Percentiles rank a stretch among this genome's conserved stretches.
Conservation (phyloP, 1,140 invertebrate species). For the Macrobrachium rosenbergii region DNA sequence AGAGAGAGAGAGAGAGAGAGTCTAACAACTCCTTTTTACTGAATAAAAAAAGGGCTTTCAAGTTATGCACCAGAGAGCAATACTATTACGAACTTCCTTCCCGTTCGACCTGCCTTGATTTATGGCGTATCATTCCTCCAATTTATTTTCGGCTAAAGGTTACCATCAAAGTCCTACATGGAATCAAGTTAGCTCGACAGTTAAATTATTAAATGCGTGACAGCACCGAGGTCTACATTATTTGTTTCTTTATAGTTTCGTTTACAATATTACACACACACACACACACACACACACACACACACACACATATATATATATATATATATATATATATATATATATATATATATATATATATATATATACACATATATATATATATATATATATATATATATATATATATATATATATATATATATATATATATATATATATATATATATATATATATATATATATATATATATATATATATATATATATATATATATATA, state of each 20-base stretch:
- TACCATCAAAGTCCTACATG: no score
- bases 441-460: background rate
- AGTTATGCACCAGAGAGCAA: no score
- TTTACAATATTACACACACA: background rate
- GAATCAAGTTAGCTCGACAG: no score
- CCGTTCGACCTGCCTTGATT: no score
- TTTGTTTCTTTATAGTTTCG: background rate
- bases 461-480: background rate
- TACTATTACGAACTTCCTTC: no score
- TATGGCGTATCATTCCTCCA: no score
- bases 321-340: slow-evolving; percentile 6
- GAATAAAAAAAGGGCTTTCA: no score
- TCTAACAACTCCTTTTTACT: no score
- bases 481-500: background rate
- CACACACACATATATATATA: background rate
- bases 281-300: background rate
- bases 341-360: slow-evolving; percentile 7
- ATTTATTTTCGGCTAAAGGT: no score
- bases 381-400: slow-evolving; percentile 4
- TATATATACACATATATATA: background rate
- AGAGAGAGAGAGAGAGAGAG: no score
- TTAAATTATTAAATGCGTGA: no score
- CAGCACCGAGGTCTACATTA: no score
- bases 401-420: slow-evolving; percentile 15
- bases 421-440: background rate